Evolutionary conservation across 2,797 vertebrate species (phyloP), one percentile per base, ranked within the genome.

Genomic region (Anguilla anguilla): DNA sequence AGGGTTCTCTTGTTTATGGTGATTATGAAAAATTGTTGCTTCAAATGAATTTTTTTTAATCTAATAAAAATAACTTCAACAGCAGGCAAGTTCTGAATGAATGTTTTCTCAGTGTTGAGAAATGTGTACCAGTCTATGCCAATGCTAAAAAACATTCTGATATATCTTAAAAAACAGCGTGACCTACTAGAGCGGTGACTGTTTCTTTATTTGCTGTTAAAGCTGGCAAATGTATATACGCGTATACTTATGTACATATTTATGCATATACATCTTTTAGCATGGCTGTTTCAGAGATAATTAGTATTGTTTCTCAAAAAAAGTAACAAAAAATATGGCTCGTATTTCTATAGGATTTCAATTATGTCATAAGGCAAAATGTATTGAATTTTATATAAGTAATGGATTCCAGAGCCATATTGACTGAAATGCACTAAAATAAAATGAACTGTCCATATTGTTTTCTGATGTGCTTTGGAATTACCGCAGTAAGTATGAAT

Each of bases 31-130:
- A 81, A 46, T 6, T 22, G 43, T 46, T 25, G 61, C 79, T 69
- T 88, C 83, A 88, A 61, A 86, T 31, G 61, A 25, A 46, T 2
- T 84, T 64, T 13, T 72, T 85, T 35, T 51, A 82, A 82, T 87
- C 57, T 25, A 64, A 77, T 49, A 53, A 82, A 46, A 61, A 86
- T n/a, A 35, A 7, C 31, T 57, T 46, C 25, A 3, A 17, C 72
- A 39, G 28, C 39, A 39, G 9, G 2, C 28, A 43, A 81, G 39
- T 79, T 57, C 57, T 17, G 39, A 83, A n/a, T 43, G 15, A 43
- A 82, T 87, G 39, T 64, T 87, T 57, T 79, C 9, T 64, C 61
- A 46, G n/a, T 2, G 51, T 31, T 31, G 57, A 57, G 55, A 39
- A 22, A 28, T 88, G 53, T 85, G 84, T 84, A 87, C 51, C 28